Base-by-base conservation (phyloP, 2,113 vertebrate genomes). In the Trematomus loennbergii region DNA sequence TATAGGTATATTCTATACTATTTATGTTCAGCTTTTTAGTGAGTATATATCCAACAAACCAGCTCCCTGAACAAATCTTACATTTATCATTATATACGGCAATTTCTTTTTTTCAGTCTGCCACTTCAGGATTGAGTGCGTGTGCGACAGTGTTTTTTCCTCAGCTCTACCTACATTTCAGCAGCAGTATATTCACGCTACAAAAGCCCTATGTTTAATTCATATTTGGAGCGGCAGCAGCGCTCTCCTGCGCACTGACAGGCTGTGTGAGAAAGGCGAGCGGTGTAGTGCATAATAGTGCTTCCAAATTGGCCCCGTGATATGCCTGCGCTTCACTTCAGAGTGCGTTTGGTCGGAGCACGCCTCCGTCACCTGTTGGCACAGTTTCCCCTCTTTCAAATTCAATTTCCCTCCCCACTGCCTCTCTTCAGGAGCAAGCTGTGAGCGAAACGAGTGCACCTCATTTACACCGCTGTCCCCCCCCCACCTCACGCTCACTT, bases 361-460 rank as follows among this genome's bases (percentile, higher is more conserved):
- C 64, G 74, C 87, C 87, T 89, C 81, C 83, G 87, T 94, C 93
- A 94, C 91, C 92, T 94, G 93, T 94, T 93, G 93, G 91, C 88
- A 90, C 89, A 87, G 87, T 88, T 91, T 86, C 86, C 88, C 83
- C 83, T 84, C 84, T 92, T 93, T 93, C 91, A 91, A 92, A 92
- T 93, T 92, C 88, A 91, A 91, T 93, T 91, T 92, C 90, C 91
- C 91, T 89, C 90, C 91, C 87, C 85, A 73, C 87, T 54, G 89
- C 90, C 80, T 90, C 90, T 91, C 87, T 85, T 87, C 88, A 87
- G 91, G 89, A 84, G 87, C 82, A 78, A 85, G 81, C 83, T 86
- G 90, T 54, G 88, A 92, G 85, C 67, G 72, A 88, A 91, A 85
- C 72, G 50, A 91, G 83, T 72, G 77, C 82, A 69, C 85, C 89